These are phyloP conservation scores for Podilymbus podiceps DNA, from an alignment of 2,113 vertebrate genomes.

Conservation along the genomic window DNA sequence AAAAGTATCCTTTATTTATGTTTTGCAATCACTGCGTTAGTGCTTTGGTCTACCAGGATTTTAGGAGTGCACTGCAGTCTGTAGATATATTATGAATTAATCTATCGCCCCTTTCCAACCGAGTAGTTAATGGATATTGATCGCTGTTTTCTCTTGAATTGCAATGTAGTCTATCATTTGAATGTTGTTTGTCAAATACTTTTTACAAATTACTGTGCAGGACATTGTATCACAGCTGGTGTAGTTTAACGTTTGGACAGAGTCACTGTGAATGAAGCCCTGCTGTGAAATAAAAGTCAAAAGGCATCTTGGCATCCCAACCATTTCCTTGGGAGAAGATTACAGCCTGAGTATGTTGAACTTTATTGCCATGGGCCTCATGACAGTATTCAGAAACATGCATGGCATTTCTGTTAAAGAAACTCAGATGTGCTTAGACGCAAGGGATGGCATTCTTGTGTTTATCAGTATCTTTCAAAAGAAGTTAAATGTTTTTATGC, in stretches of 20 bases:
- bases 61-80: constrained; percentile 24
- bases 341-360: constrained; percentile 86
- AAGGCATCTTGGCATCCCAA: constrained; percentile 93
- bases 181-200: constrained; percentile 71
- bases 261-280: constrained; percentile 80
- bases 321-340: constrained; percentile 96
- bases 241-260: constrained; percentile 84
- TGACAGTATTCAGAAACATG: constrained; percentile 85
- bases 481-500: not conserved
- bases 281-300: constrained; percentile 87
- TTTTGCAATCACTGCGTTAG: constrained; percentile 42
- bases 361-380: constrained; percentile 88
- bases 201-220: constrained; percentile 71
- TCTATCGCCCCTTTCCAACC: not conserved
- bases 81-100: constrained; percentile 51
- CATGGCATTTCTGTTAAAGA: constrained; percentile 85
- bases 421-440: constrained; percentile 82
- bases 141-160: constrained; percentile 54
- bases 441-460: constrained; percentile 74
- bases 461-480: constrained; percentile 63
- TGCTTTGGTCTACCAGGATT: constrained; percentile 30
- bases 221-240: constrained; percentile 80
- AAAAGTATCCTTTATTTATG: constrained; percentile 52
- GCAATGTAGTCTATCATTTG: constrained; percentile 23
- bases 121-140: constrained; percentile 61